A percentile compares a stretch with the other conserved stretches of the same genome.
These are phyloP conservation scores for Rhyacophila brunnea DNA, from an alignment of 1,140 invertebrate species.

Conservation along the genomic window DNA sequence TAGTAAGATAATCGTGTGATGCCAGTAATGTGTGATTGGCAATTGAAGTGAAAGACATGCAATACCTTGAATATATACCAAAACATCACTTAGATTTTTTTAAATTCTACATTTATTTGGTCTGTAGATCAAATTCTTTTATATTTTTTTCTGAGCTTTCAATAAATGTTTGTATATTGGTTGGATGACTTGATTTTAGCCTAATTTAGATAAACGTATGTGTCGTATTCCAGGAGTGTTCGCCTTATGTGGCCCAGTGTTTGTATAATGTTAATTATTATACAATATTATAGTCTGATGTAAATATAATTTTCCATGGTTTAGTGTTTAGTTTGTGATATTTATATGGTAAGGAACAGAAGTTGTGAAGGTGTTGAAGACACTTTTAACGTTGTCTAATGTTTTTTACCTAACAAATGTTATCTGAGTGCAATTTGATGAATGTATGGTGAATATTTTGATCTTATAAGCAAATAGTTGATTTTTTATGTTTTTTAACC, in stretches of 20 bases:
- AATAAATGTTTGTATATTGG: too few species aligned
- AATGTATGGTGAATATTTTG: too few species aligned
- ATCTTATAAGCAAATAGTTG: background rate
- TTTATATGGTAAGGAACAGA: background rate
- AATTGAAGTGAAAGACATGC: too few species aligned
- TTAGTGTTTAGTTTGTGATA: slow-evolving; percentile 3
- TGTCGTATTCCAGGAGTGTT: background rate
- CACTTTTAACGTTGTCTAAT: background rate
- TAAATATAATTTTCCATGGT: background rate
- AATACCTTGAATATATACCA: too few species aligned
- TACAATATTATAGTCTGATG: slow-evolving; percentile 2
- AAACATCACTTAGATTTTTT: too few species aligned
- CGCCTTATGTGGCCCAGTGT: background rate
- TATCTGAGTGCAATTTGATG: too few species aligned
- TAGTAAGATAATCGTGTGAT: background rate
- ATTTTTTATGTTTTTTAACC: background rate
- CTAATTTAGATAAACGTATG: background rate
- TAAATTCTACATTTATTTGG: too few species aligned
- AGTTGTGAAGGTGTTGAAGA: background rate
- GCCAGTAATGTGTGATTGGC: too few species aligned
- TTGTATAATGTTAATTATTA: background rate
- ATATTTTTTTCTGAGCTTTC: too few species aligned
- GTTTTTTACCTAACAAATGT: too few species aligned
- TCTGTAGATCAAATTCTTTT: too few species aligned
- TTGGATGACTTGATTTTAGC: too few species aligned